Base-by-base conservation (phyloP, 2,888 invertebrate genomes). In the Chrysolina oricalcia region DNA sequence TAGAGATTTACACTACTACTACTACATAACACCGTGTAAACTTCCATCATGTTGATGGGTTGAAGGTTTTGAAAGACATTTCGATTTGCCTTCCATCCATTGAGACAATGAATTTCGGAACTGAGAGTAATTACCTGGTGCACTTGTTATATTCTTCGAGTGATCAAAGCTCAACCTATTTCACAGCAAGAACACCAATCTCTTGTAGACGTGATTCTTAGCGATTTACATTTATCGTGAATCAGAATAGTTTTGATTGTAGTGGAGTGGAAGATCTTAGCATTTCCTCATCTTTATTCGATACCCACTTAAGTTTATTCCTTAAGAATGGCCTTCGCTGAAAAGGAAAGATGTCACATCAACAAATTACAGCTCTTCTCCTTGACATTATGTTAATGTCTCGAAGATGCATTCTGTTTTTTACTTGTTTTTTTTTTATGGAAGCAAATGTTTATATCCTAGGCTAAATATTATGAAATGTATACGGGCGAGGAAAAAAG, bases 331-430 rank as follows among this genome's bases (percentile, higher is more conserved):
- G 56, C 79, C 79, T 79, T 77, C 71, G 59, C 77, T 72, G 69
- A 76, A 77, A 74, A 79, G 77, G 76, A 74, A 77, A 77, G 73
- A 69, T 75, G 77, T 76, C 72, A 69, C 72, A 66, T 70, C 78
- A 62, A 71, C 73, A 76, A 70, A 71, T 75, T 67, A 64, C 46
- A 67, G 63, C 73, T 73, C 48, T 71, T 72, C 72, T 79, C 77
- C 79, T 79, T 79, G 79, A 79, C 76, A 79, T 78, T 78, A 78
- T 79, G 78, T 69, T 76, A 76, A 79, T 79, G 21, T 41, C 43
- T 66, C 59, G 73, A 76, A 73, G 77, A 72, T 56, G 59, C 70
- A 74, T 69, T 75, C 64, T 46, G 53, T 72, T 64, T 64, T 71
- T 72, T 27, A 27, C 15, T 27, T 10, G 35, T n/a, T n/a, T 59